Evolutionary conservation across 2,797 vertebrate genomes (phyloP), one percentile per base, ranked within the genome.

Genomic region (Pipistrellus pygmaeus): DNA sequence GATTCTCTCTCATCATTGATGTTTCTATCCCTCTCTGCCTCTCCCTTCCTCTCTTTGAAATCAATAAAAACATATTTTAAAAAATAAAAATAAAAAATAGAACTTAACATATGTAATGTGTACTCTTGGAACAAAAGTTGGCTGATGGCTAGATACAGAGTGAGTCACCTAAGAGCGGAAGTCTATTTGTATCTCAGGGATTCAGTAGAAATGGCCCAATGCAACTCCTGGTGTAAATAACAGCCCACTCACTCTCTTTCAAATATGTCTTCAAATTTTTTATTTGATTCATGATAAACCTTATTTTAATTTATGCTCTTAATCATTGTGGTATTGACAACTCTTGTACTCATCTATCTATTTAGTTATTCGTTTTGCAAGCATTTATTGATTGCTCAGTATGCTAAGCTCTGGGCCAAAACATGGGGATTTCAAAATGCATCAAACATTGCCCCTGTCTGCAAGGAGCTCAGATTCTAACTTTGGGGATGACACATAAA

Each of bases 291-390:
- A 71, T 89, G 55, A 25, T 78, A 57, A 84, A 81, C 0, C 18
- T 71, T 48, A 77, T 72, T 95, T 82, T 95, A 84, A 89, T 91
- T 89, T 96, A 32, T 83, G 18, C 62, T 73, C 48, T 71, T 87
- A 73, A 25, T 76, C 48, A 75, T 60, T 92, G 25, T 57, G 35
- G 85, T 87, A 8, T 91, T 91, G 76, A 60, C 44, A 75, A 93
- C 20, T 76, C n/a, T 88, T 57, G 10, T 11, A 62, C 41, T 93
- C 27, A 48, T 75, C n/a, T 25, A 15, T 71, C 18, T 35, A 72
- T 53, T 77, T 71, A 90, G 44, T 55, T 88, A 69, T 32, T 90
- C 46, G 83, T 85, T 77, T 77, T 77, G 17, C n/a, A 77, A 77
- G 62, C 17, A 76, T 77, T 72, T 85, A 41, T 80, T 38, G 84